A percentile compares a stretch with the other conserved stretches of the same genome.
Evolutionary conservation across 2,797 vertebrate genomes (phyloP).

Genomic region (Borostomias antarcticus): DNA sequence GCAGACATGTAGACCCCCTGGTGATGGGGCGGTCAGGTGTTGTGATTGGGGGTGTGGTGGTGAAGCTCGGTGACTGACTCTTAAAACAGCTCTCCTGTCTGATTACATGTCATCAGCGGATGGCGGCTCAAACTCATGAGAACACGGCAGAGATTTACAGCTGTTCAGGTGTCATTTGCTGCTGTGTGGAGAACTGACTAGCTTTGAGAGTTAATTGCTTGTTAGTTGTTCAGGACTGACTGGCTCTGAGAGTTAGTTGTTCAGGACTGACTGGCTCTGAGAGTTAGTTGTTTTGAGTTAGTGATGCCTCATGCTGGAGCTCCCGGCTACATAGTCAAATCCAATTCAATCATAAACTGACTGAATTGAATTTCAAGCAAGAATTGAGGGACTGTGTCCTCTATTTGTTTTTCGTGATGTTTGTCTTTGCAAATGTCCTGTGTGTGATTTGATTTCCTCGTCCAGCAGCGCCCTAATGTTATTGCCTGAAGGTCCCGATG

Average conservation of each 20-base stretch:
- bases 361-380: background rate
- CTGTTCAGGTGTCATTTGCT: background rate
- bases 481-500: background rate
- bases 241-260: background rate
- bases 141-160: conserved; percentile 37
- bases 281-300: too few species aligned
- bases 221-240: too few species aligned
- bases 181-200: too few species aligned
- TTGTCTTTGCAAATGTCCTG: too few species aligned
- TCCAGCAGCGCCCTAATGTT: too few species aligned
- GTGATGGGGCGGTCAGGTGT: conserved; percentile 56
- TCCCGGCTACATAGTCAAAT: too few species aligned
- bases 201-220: too few species aligned
- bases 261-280: background rate
- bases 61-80: conserved; percentile 50
- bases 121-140: too few species aligned
- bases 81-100: conserved; percentile 59
- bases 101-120: conserved; percentile 67
- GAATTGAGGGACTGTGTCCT: too few species aligned
- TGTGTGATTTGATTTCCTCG: too few species aligned
- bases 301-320: too few species aligned
- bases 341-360: background rate
- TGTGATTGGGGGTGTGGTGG: conserved; percentile 42
- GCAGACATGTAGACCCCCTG: conserved; percentile 32
- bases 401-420: too few species aligned